phyloP scores from a whole-genome alignment of 2,888 invertebrate genomes.

The Drosophila mayaguana region DNA sequence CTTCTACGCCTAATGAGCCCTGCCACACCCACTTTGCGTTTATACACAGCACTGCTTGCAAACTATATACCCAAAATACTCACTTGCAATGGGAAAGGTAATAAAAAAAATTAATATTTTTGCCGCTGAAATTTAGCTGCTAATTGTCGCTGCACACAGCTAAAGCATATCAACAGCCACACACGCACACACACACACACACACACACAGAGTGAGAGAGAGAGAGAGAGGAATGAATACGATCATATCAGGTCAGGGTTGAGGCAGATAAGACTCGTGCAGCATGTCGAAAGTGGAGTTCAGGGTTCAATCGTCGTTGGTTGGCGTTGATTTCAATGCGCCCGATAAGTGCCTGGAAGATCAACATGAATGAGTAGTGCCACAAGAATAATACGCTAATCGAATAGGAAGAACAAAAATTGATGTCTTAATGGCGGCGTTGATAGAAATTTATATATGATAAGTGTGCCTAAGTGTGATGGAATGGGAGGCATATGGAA shows the following conservation, averaged over 20 bases:
- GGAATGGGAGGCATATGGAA: background rate
- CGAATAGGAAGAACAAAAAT: constrained; percentile 21
- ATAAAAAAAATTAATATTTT: background rate
- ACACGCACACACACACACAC: background rate
- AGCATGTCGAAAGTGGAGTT: constrained; percentile 43
- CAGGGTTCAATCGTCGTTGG: constrained; percentile 51
- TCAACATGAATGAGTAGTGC: constrained; percentile 1
- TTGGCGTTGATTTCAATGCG: constrained; percentile 50
- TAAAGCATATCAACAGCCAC: constrained; percentile 35
- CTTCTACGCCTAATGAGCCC: background rate
- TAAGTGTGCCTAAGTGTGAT: background rate
- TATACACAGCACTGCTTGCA: background rate
- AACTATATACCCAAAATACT: background rate
- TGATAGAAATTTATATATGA: constrained; percentile 35
- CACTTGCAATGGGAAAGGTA: background rate
- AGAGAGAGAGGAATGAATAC: background rate
- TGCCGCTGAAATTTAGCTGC: constrained; percentile 43
- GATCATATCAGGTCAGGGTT: constrained; percentile 60
- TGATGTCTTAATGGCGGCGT: constrained; percentile 28
- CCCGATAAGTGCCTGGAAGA: constrained; percentile 45
- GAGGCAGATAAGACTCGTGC: constrained; percentile 27
- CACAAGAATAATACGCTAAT: constrained; percentile 18
- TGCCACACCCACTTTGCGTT: background rate
- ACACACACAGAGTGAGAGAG: background rate
- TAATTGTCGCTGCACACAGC: constrained; percentile 55